Evolutionary conservation across 2,888 invertebrate species (phyloP), one percentile per base, ranked within the genome.

Genomic region (Scaptomyza polygonia): DNA sequence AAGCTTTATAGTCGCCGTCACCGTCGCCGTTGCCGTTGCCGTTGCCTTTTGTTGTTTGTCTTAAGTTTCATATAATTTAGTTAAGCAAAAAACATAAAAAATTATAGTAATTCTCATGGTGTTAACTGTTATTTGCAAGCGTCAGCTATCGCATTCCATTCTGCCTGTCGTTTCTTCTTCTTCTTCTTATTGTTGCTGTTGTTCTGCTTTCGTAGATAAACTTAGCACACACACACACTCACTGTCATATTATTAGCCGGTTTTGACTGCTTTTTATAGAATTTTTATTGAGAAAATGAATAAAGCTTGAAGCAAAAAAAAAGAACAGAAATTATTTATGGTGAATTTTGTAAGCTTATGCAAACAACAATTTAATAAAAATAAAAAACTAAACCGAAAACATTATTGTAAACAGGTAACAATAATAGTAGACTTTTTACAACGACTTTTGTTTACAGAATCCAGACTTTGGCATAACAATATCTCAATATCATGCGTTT

Each of bases 141-240:
- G 61, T 66, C 45, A 73, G 66, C 61, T 55, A 47, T 76, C 56
- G 43, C 72, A 66, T 75, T 58, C 64, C 58, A 64, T 52, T 51
- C 18, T 45, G 32, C 14, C 30, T 16, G 9, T 16, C 51, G 36
- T 43, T 45, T 52, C 34, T 47, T 25, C n/a, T 14, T 36, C 36
- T 27, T 68, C n/a, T 21, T 21, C 3, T n/a, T n/a, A n/a, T n/a
- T n/a, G n/a, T n/a, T n/a, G n/a, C n/a, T n/a, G n/a, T 30, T 42
- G 45, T 40, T 45, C 56, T 42, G 34, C 32, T 66, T 52, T 45
- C 45, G 51, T 40, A 55, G 36, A 49, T 51, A 45, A 14, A 18
- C 43, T 40, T 32, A n/a, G 43, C 14, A 36, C 25, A 7, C 7
- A 21, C 7, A 47, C 45, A 56, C n/a, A 8, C 12, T 30, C 7